Conservation (phyloP, 2,888 invertebrate species). For the Eristalis tenax region DNA sequence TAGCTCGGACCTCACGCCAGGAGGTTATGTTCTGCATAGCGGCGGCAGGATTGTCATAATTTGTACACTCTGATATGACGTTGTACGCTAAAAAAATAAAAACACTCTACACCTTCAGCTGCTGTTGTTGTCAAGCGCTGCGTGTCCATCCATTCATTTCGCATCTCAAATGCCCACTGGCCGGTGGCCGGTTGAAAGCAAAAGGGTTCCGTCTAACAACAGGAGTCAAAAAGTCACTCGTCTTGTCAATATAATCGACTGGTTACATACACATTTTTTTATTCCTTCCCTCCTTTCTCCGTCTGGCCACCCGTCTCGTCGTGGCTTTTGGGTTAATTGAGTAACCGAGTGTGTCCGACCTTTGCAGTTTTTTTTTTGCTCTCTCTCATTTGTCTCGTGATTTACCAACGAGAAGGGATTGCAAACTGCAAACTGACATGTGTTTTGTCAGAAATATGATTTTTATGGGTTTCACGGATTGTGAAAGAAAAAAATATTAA, state of each 20-base stretch:
- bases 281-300: background rate
- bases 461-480: conserved; percentile 58
- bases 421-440: conserved; percentile 50
- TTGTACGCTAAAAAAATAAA: conserved; percentile 19
- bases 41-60: conserved; percentile 48
- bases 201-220: conserved; percentile 29
- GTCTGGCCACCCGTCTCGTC: no score
- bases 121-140: conserved; percentile 6
- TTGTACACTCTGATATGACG: conserved; percentile 15
- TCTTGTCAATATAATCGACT: conserved; percentile 53
- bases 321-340: conserved; percentile 36
- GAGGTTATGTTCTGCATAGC: background rate
- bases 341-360: conserved; percentile 49
- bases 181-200: conserved; percentile 16
- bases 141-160: conserved; percentile 8
- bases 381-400: background rate
- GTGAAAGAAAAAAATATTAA: background rate
- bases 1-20: conserved; percentile 23
- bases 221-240: conserved; percentile 58
- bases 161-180: conserved; percentile 46
- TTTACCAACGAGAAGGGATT: conserved; percentile 4
- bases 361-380: conserved; percentile 38
- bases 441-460: conserved; percentile 65
- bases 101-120: conserved; percentile 42
- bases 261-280: conserved; percentile 3